Evolutionary conservation across 2,113 vertebrate genomes (phyloP).

Genomic region (Muntiacus reevesi): DNA sequence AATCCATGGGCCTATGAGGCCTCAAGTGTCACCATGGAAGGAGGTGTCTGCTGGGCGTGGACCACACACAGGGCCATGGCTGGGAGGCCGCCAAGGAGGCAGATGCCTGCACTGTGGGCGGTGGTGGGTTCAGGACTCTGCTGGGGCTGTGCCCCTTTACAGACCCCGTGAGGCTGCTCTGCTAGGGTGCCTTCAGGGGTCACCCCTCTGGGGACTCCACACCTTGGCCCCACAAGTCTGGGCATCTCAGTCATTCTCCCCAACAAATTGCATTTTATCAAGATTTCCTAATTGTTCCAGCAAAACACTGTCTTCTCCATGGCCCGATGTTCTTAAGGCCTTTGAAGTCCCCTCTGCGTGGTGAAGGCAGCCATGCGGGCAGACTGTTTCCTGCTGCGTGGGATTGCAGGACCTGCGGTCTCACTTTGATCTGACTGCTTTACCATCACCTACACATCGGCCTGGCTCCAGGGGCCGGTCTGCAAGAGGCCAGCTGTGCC

Average conservation of each 20-base stretch:
- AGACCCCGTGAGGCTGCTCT: neutral
- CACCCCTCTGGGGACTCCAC: neutral
- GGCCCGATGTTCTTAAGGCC: neutral
- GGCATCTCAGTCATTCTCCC: rapidly evolving
- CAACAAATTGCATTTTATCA: neutral
- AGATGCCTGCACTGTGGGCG: rapidly evolving
- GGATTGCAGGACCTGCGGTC: neutral
- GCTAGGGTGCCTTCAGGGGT: neutral
- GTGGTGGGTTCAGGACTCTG: neutral
- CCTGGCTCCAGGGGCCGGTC: neutral
- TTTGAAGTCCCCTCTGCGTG: no score
- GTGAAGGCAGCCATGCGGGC: neutral
- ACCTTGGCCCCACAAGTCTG: neutral
- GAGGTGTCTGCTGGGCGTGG: neutral
- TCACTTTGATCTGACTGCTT: rapidly evolving
- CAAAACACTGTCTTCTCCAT: neutral
- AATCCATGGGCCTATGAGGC: neutral
- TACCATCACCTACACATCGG: rapidly evolving
- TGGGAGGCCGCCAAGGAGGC: neutral
- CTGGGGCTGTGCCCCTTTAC: neutral
- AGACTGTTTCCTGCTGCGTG: neutral
- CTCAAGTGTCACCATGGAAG: rapidly evolving
- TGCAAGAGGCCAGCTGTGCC: rapidly evolving
- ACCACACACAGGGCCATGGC: neutral
- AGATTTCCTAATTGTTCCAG: neutral